Percentiles rank a stretch among this genome's conserved stretches.
Evolutionary conservation across 2,888 invertebrate species (phyloP).

Genomic region (Calliscelio sp.): DNA sequence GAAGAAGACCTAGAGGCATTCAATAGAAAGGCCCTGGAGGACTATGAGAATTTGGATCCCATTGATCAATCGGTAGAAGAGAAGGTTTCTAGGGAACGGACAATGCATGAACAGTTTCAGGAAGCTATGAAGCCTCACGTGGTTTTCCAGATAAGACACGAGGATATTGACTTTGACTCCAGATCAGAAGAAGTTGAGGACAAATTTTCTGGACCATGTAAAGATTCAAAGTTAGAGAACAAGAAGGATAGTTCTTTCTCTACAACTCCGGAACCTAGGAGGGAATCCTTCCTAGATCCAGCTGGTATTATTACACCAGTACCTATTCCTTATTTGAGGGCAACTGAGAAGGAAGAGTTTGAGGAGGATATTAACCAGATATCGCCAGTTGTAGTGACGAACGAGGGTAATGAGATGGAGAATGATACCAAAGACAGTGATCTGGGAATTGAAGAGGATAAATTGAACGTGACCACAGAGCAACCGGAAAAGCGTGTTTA

Average conservation of each 20-base stretch:
- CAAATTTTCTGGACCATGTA: neutral
- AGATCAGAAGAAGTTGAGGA: conserved; percentile 77
- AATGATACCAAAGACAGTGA: conserved; percentile 63
- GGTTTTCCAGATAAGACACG: conserved; percentile 83
- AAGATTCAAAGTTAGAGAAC: neutral
- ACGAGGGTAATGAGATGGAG: neutral
- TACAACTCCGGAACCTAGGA: neutral
- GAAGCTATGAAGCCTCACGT: conserved; percentile 82
- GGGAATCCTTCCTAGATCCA: conserved; percentile 49
- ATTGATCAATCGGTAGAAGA: conserved; percentile 68
- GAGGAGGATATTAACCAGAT: conserved; percentile 25
- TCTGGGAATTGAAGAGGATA: conserved; percentile 9
- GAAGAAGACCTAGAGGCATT: conserved; percentile 79
- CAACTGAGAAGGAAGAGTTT: neutral
- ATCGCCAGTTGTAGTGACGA: neutral
- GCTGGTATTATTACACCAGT: conserved; percentile 33
- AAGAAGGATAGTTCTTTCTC: neutral
- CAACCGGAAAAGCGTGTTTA: conserved; percentile 75
- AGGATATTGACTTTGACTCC: conserved; percentile 83
- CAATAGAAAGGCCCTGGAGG: conserved; percentile 82
- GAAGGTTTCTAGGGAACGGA: conserved; percentile 35
- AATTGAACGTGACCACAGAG: conserved; percentile 23
- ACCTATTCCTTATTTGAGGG: conserved; percentile 59
- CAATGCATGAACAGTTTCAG: conserved; percentile 77
- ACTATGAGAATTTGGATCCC: conserved; percentile 82